Base-by-base conservation (phyloP, 2,797 vertebrate species). In the Parauchenoglanis ngamensis region DNA sequence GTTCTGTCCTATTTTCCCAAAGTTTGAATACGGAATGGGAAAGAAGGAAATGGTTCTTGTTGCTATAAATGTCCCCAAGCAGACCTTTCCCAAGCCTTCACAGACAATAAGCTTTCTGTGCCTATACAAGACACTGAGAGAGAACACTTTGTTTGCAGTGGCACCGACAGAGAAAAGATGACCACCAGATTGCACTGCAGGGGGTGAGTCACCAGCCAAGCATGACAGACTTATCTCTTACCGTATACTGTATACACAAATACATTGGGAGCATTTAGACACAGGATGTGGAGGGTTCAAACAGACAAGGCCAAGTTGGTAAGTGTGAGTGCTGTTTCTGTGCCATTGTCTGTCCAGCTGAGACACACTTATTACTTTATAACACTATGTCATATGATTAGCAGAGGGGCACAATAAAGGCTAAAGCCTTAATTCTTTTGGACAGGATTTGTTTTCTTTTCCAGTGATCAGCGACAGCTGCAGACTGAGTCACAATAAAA, bases 401-500 rank as follows among this genome's bases (percentile, higher is more conserved):
- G 85, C 54, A 28, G 11, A 54, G 68, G 25, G 40, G 56, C 44
- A 35, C 1, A 19, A 88, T 79, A 89, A 86, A 90, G 83, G 83
- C 86, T 35, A 59, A 93, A 93, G 91, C 88, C 88, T 86, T 92
- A 91, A 94, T 95, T 95, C 94, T 90, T 94, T 89, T 92, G 91
- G 93, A 91, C 84, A 84, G 73, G 82, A 92, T 94, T 95, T 95
- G 94, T 95, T 95, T 94, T 95, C 92, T 92, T 95, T 95, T 91
- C 91, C 94, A 95, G 94, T 94, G 94, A 95, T 96, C 93, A 94
- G 87, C 90, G 90, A 90, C 89, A 89, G 92, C 90, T 87, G 93
- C 92, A 92, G 94, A 94, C 91, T 92, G 93, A 96, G 94, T 93
- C 94, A 93, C 91, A 94, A 91, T 92, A 92, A 90, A 92, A 93